A percentile compares a stretch with the other conserved stretches of the same genome.
Conservation (phyloP, 2,888 invertebrate species). For the Noctuana brunneofusca region DNA sequence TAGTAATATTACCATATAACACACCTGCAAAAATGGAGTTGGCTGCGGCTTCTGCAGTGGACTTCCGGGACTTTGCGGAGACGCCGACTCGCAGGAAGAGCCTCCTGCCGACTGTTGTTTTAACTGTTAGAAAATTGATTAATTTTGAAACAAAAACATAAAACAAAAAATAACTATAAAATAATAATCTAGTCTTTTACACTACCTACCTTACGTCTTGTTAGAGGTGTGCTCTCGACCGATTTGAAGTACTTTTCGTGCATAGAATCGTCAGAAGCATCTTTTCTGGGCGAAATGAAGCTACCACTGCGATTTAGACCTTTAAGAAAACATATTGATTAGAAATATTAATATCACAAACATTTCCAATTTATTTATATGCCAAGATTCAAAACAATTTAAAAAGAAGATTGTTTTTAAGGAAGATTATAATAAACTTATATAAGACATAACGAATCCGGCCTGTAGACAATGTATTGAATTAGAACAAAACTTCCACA, state of each 20-base stretch:
- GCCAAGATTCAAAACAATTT: no score
- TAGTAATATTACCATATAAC: no score
- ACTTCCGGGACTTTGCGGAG: conserved; percentile 85
- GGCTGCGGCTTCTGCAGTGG: conserved; percentile 78
- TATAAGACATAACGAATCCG: no score
- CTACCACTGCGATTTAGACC: conserved; percentile 81
- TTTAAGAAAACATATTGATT: conserved; percentile 36
- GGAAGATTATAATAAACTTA: no score
- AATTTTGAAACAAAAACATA: conserved; percentile 27
- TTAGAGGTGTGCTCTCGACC: conserved; percentile 86
- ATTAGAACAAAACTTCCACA: no score
- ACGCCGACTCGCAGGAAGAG: conserved; percentile 83
- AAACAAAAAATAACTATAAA: conserved; percentile 13
- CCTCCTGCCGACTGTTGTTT: conserved; percentile 76
- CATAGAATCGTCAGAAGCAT: conserved; percentile 90
- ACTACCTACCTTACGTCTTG: conserved; percentile 79
- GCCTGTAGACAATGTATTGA: no score
- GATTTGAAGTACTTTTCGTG: conserved; percentile 91
- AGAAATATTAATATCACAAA: background rate
- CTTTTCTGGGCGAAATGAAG: conserved; percentile 82
- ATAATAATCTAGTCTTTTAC: no score
- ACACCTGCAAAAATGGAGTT: conserved; percentile 70
- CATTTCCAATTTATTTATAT: no score
- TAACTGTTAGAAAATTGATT: conserved; percentile 53
- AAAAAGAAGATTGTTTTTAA: no score